Evolutionary conservation across 2,797 vertebrate species (phyloP), one percentile per base, ranked within the genome.

Genomic region (Danio tinwini): DNA sequence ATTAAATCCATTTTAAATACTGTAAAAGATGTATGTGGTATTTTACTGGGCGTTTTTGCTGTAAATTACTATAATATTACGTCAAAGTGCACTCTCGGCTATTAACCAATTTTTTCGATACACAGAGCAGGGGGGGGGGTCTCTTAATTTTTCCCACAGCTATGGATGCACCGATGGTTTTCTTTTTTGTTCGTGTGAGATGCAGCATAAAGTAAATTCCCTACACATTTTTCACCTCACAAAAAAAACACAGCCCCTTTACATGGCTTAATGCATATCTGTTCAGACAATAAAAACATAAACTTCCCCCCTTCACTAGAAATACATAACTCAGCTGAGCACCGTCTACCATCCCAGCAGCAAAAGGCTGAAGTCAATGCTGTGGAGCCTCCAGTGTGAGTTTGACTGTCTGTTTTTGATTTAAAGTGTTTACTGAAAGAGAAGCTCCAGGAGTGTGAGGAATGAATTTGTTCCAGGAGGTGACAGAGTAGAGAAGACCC

Each of bases 401-500:
- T 75, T 65, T 45, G 42, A 50, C 61, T 40, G 63, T 61, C 56
- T 71, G 45, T 58, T 73, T 80, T 73, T 80, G 78, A 80, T 81
- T 74, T 67, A 71, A 80, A 69, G 55, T 69, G 68, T 71, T 62
- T 59, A 73, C 53, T 56, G 62, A 73, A 39, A 63, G 56, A 76
- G 37, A 63, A 50, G 53, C 71, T 75, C 44, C 39, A 72, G 68
- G 62, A 80, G 62, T 72, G 71, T 77, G 83, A 85, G 76, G 61
- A 68, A 82, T 85, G 55, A 80, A 73, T 72, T 52, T 56, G 53
- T 82, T 80, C 55, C 74, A 72, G 77, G 56, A 80, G 68, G 73
- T 85, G 81, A 85, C 81, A 74, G 78, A 82, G 68, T 74, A 62
- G 74, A 77, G 63, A 69, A 70, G 72, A 80, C 67, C 77, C 68